phyloP scores from a whole-genome alignment of 2,113 vertebrate species.

The Trachemys scripta region DNA sequence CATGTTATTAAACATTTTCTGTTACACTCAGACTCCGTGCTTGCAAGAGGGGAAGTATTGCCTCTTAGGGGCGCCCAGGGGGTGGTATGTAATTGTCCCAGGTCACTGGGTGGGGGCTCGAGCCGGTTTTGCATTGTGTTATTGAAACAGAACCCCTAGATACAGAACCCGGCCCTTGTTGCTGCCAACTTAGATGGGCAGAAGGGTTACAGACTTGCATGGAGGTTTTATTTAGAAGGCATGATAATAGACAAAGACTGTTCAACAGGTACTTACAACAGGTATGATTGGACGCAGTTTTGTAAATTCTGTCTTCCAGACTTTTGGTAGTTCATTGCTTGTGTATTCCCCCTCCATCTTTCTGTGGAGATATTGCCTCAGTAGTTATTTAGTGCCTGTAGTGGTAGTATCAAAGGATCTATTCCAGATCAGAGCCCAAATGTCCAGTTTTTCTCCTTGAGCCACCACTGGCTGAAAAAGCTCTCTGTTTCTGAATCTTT shows the following conservation, averaged over 20 bases:
- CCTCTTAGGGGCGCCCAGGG: too few relatives aligned
- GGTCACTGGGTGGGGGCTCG: too few relatives aligned
- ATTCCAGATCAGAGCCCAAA: neutral
- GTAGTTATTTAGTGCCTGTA: neutral
- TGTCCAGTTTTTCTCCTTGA: rapidly evolving
- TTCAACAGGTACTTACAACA: neutral
- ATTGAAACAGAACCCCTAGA: too few relatives aligned
- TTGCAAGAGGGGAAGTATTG: too few relatives aligned
- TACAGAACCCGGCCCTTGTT: too few relatives aligned
- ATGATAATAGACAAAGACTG: neutral
- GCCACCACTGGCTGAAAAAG: neutral
- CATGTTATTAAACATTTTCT: too few relatives aligned
- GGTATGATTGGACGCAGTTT: neutral
- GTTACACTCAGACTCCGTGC: too few relatives aligned
- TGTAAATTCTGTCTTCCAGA: neutral
- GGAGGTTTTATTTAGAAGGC: neutral
- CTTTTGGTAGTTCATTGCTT: neutral
- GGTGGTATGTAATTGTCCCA: too few relatives aligned
- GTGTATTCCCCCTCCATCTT: neutral
- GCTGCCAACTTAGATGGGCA: too few relatives aligned
- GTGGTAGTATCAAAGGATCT: neutral
- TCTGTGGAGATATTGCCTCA: neutral
- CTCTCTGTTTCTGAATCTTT: neutral
- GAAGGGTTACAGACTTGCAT: neutral
- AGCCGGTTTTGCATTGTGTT: too few relatives aligned